These are phyloP conservation scores for Hemicordylus capensis DNA, from an alignment of 2,113 vertebrate genomes.

Conservation along the genomic window DNA sequence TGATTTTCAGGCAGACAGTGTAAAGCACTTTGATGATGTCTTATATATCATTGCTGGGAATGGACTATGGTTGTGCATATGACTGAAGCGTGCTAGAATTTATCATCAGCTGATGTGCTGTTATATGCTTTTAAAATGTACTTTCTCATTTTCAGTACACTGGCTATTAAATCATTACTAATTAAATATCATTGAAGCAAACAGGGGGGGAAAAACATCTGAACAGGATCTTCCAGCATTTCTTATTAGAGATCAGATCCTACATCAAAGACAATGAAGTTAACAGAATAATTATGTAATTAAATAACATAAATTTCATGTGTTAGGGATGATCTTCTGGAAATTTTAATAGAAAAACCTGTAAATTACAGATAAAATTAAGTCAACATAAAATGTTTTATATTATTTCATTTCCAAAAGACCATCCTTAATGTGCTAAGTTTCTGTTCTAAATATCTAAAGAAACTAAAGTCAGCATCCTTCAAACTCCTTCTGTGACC, in stretches of 20 bases:
- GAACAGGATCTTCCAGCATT: constrained; percentile 26
- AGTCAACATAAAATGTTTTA: constrained; percentile 42
- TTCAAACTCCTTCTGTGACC: background rate
- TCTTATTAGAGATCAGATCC: constrained; percentile 14
- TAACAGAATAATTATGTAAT: constrained; percentile 30
- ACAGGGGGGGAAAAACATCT: constrained; percentile 19
- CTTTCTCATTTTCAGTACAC: constrained; percentile 48
- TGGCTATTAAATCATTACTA: constrained; percentile 50
- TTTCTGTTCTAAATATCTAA: no score
- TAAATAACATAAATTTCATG: constrained; percentile 21
- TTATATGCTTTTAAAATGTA: constrained; percentile 37
- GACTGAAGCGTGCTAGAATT: constrained; percentile 48
- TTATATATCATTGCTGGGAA: constrained; percentile 53
- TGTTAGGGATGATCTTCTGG: constrained; percentile 35
- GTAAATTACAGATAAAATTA: constrained; percentile 27
- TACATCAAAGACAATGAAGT: constrained; percentile 5
- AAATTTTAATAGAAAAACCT: constrained; percentile 49
- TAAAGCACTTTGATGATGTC: constrained; percentile 50
- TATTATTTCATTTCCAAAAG: rapidly evolving
- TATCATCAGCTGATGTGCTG: constrained; percentile 15
- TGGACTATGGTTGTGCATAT: background rate
- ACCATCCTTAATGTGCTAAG: no score
- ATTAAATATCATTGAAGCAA: constrained; percentile 51
- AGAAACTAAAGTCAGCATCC: background rate
- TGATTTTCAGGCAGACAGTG: constrained; percentile 50